phyloP scores from a whole-genome alignment of 2,113 vertebrate genomes.

The Phyllopteryx taeniolatus region DNA sequence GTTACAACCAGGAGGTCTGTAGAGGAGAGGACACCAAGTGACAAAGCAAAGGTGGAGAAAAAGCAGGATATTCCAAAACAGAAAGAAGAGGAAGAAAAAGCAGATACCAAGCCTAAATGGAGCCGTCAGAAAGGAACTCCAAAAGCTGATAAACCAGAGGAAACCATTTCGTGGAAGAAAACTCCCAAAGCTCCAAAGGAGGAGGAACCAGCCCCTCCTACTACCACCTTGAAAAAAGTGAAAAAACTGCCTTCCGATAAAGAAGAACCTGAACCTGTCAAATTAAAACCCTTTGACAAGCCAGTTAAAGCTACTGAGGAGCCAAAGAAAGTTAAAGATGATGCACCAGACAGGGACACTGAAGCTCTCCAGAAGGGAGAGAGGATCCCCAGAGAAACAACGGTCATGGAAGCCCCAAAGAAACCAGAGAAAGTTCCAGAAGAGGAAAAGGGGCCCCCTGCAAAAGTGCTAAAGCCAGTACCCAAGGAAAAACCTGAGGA shows the following conservation, averaged over 20 bases:
- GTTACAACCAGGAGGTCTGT: conserved; percentile 41
- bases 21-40: conserved; percentile 45
- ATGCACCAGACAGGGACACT: conserved; percentile 61
- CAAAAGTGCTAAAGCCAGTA: conserved; percentile 37
- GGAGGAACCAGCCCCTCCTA: conserved; percentile 45
- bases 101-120: conserved; percentile 46
- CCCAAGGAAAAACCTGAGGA: conserved; percentile 50
- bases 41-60: conserved; percentile 48
- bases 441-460: conserved; percentile 41
- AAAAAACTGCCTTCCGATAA: conserved; percentile 65
- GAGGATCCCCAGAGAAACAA: conserved; percentile 43
- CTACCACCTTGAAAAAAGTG: conserved; percentile 61
- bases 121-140: conserved; percentile 40
- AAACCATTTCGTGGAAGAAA: conserved; percentile 56
- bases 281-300: conserved; percentile 74
- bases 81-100: conserved; percentile 43
- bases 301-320: conserved; percentile 54
- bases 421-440: conserved; percentile 45
- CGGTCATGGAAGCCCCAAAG: conserved; percentile 55
- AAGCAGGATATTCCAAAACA: conserved; percentile 40
- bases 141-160: conserved; percentile 55
- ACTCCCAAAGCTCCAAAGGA: conserved; percentile 49
- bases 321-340: conserved; percentile 72
- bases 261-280: conserved; percentile 62
- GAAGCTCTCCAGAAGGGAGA: conserved; percentile 57